Conservation (phyloP, 1,140 invertebrate species). For the Tetramorium simillimum region DNA sequence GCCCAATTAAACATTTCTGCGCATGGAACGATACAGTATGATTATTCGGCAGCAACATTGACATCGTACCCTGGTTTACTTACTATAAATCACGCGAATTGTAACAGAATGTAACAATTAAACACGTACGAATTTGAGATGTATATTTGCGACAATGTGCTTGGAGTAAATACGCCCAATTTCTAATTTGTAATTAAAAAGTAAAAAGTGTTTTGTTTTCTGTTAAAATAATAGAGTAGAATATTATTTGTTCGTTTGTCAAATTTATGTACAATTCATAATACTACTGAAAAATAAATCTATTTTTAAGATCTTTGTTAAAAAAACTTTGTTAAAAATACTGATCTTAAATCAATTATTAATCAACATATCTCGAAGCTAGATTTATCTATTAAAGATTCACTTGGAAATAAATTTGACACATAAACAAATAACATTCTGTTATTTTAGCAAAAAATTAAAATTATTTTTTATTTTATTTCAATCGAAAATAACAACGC, state of each 20-base stretch:
- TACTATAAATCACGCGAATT: constrained; percentile 77
- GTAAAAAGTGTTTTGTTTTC: neutral
- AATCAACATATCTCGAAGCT: neutral
- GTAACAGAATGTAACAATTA: neutral
- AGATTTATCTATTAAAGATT: neutral
- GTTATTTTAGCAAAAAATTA: neutral
- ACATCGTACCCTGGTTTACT: constrained; percentile 83
- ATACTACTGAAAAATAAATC: neutral
- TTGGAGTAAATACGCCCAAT: neutral
- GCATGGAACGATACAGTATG: constrained; percentile 68
- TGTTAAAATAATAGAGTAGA: neutral
- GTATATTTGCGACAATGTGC: neutral
- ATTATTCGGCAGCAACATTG: constrained; percentile 78
- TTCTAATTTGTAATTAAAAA: neutral
- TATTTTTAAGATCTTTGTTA: neutral
- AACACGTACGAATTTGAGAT: neutral
- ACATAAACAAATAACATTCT: neutral
- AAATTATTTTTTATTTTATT: neutral
- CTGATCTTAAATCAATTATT: neutral
- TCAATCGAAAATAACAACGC: neutral
- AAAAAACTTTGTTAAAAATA: too few relatives aligned
- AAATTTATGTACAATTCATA: neutral
- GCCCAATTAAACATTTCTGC: constrained; percentile 64
- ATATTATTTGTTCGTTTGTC: neutral
- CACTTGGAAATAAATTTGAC: neutral